Conservation (phyloP, 2,797 vertebrate genomes). For the Clarias pachynema region DNA sequence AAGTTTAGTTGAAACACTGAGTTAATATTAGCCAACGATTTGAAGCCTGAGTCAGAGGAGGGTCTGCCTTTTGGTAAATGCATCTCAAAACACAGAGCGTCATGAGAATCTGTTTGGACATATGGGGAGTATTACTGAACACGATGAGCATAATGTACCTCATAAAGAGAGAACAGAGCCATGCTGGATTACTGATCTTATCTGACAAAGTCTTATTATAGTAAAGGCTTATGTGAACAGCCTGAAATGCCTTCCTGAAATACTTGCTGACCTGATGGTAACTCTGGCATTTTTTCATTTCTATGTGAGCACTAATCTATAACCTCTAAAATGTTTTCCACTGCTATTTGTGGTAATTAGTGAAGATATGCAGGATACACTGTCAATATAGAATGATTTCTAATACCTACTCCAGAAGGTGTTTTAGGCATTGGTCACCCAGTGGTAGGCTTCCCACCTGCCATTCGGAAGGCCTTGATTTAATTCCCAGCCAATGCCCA, state of each 20-base stretch:
- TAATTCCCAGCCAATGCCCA: too few species aligned
- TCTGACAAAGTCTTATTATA: conserved; percentile 56
- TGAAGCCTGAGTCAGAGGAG: conserved; percentile 13
- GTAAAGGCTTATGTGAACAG: conserved; percentile 51
- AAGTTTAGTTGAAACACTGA: not conserved
- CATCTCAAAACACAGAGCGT: conserved; percentile 36
- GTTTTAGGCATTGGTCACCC: too few species aligned
- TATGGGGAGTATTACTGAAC: conserved; percentile 57
- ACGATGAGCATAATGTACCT: conserved; percentile 56
- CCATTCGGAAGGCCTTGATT: too few species aligned
- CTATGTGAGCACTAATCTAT: conserved; percentile 17
- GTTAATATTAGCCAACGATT: not conserved
- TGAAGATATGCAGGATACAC: not conserved
- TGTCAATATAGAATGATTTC: not conserved
- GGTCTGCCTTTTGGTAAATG: conserved; percentile 25
- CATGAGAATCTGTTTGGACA: conserved; percentile 53
- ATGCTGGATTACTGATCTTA: conserved; percentile 57
- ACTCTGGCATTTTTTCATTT: conserved; percentile 41
- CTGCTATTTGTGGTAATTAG: not conserved
- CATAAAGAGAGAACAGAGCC: conserved; percentile 50
- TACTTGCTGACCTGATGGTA: conserved; percentile 27
- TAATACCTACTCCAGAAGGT: not conserved
- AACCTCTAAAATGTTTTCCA: not conserved
- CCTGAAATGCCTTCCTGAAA: conserved; percentile 46
- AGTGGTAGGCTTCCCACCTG: too few species aligned